Base-by-base conservation (phyloP, 2,888 invertebrate species). In the Calliopum simillimum region DNA sequence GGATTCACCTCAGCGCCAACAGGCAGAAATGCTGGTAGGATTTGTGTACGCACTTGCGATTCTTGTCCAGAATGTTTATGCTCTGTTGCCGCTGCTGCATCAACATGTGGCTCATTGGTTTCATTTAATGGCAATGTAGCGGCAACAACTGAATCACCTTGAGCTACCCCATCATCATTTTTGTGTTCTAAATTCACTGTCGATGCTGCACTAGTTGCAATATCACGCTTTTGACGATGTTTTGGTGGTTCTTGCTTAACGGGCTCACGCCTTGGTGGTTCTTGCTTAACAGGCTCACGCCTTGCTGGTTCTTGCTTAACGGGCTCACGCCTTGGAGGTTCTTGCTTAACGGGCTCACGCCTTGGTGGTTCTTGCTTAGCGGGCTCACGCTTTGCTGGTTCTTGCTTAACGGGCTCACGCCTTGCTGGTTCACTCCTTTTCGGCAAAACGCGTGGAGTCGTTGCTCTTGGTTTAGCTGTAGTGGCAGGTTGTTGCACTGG, bases 181-280 rank as follows among this genome's bases (percentile, higher is more conserved):
- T 51, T 21, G 5, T 51, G 51, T 8, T 19, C 21, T 11, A 51
- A 19, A 51, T 51, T 19, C 16, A n/a, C 51, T 19, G 64, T 64
- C 5, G 46, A 58, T 4, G 47, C 47, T 11, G n/a, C 43, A 16
- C 16, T 23, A 44, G 33, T 4, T 11, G 13, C 3, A 19, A 76
- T 73, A 25, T 78, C 69, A 12, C 80, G 81, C 67, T 76, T 79
- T 46, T 76, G 71, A 1, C 78, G 79, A 46, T 75, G 69, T 25
- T 68, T 8, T 33, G n/a, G n/a, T 58, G 64, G 4, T 8, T 47
- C 51, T 33, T n/a, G n/a, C n/a, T n/a, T n/a, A n/a, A n/a, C n/a
- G n/a, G n/a, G n/a, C n/a, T n/a, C n/a, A n/a, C n/a, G n/a, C n/a
- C n/a, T n/a, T n/a, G n/a, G n/a, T n/a, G n/a, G 6, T n/a, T 25